Percentiles rank a stretch among this genome's conserved stretches.
Conservation (phyloP, 2,797 vertebrate genomes). For the Otus scops region DNA sequence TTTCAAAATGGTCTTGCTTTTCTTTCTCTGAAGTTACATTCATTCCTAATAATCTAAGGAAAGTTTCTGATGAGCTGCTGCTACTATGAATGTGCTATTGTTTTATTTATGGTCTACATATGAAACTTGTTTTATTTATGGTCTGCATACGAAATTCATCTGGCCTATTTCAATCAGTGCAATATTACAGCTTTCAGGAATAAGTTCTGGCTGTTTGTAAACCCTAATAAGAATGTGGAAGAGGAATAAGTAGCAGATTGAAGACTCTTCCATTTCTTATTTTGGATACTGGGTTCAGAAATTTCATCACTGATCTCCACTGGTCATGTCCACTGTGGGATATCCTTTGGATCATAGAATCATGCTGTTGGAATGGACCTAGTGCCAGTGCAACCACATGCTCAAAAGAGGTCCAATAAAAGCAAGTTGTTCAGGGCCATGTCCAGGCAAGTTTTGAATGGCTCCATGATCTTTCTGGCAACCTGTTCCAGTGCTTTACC, state of each 20-base stretch:
- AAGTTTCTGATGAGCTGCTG: background rate
- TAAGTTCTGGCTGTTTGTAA: background rate
- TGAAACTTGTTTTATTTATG: background rate
- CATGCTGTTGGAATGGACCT: background rate
- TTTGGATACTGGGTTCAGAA: background rate
- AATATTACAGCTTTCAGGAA: background rate
- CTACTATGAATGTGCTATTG: background rate
- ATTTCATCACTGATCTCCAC: background rate
- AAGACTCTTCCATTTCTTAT: background rate
- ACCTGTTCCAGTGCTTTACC: background rate
- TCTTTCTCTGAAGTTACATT: background rate
- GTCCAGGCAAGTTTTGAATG: background rate
- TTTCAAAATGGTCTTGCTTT: background rate
- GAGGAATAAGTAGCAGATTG: background rate
- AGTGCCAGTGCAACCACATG: background rate
- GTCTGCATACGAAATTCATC: background rate
- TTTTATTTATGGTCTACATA: background rate
- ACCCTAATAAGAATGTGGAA: background rate
- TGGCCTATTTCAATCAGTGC: background rate
- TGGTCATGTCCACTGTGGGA: background rate
- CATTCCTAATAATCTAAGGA: background rate
- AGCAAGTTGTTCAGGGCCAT: background rate
- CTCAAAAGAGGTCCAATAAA: background rate
- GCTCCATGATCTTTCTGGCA: background rate
- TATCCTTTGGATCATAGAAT: background rate